Base-by-base conservation (phyloP, 1,140 invertebrate species). In the Hyles vespertilio region DNA sequence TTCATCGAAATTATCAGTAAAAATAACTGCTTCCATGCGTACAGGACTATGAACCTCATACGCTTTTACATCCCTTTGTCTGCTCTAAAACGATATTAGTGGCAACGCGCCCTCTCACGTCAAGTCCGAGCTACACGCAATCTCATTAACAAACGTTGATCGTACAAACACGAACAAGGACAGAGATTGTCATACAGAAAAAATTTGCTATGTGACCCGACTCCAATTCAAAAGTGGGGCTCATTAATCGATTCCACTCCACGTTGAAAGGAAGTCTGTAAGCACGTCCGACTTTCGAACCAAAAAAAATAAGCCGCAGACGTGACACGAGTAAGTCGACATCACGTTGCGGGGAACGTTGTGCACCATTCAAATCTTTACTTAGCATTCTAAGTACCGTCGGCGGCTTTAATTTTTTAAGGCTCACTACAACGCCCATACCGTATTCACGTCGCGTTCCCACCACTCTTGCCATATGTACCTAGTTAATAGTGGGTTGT, bases 351-450 rank as follows among this genome's bases (percentile, higher is more conserved):
- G 64, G 63, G 74, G 71, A 74, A 64, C 79, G 82, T 79, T 74
- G 58, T 68, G 59, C 51, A 63, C 69, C 69, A 79, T 81, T 77
- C 76, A 88, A 86, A 86, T 83, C 78, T 78, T 82, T 79, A 82
- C 82, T 86, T 80, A 84, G 75, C 74, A 86, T 86, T 86, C 79
- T 75, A 80, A 84, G 79, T 84, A 77, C 61, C 71, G 79, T 67
- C 72, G 74, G 70, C 74, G 70, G 76, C 75, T 85, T 87, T 81
- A 87, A 84, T 87, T 85, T 87, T 85, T 85, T 78, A 84, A 66
- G 77, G 65, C 72, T 78, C 66, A 79, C 76, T 80, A 79, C 71
- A 78, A 76, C 77, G 78, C 68, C 74, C 76, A 79, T 85, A 77
- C 70, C 65, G 75, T 83, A 87, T 87, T 84, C 84, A 85, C 59